phyloP scores from a whole-genome alignment of 2,113 vertebrate species.

The Erythrolamprus reginae region DNA sequence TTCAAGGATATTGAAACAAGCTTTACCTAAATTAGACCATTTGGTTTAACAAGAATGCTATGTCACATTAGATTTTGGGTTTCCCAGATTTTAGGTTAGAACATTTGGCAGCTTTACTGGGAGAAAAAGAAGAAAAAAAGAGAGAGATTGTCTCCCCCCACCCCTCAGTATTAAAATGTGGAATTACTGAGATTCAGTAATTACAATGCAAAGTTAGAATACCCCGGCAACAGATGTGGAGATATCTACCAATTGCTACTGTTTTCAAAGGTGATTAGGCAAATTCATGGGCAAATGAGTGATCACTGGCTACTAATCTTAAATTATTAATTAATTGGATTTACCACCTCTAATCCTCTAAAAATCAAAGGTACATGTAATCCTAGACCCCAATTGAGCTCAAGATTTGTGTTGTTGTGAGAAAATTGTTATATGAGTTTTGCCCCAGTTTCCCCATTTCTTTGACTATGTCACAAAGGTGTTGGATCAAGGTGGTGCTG shows the following conservation, averaged over 20 bases:
- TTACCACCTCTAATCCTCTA: not conserved
- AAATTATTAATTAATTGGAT: too few species aligned
- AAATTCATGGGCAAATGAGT: not conserved
- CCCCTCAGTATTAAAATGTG: not conserved
- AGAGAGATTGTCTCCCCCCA: not conserved
- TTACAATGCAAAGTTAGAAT: not conserved
- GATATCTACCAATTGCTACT: not conserved
- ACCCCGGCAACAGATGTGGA: not conserved
- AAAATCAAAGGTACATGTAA: not conserved
- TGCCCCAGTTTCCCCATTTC: too few species aligned
- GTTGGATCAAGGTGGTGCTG: too few species aligned
- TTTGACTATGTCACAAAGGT: too few species aligned
- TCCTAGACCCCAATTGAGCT: not conserved
- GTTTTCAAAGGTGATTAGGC: not conserved
- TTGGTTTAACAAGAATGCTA: not conserved
- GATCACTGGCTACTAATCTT: not conserved
- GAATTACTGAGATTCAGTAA: not conserved
- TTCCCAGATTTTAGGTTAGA: not conserved
- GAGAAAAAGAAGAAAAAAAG: not conserved
- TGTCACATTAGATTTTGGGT: not conserved
- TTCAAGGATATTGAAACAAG: not conserved
- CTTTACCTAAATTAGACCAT: not conserved
- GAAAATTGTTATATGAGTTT: not conserved
- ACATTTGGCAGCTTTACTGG: not conserved
- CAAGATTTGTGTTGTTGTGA: not conserved